Conservation (phyloP, 2,888 invertebrate genomes). For the Dichetophora obliterata region DNA sequence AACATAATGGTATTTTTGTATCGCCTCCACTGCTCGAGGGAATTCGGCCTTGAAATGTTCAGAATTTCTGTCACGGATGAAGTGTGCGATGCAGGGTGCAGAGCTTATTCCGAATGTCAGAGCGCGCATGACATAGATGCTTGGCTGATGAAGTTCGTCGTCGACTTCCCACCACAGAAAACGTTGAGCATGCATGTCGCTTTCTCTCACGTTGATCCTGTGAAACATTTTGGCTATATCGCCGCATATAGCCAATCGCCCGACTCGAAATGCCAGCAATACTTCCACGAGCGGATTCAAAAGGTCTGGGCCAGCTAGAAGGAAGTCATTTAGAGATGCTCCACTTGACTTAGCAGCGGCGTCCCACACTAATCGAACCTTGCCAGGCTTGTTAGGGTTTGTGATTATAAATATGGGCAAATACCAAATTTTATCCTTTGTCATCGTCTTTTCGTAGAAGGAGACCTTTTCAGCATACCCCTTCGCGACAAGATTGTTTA, state of each 20-base stretch:
- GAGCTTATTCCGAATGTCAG: slow-evolving; percentile 39
- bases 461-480: too few species aligned
- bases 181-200: slow-evolving; percentile 30
- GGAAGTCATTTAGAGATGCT: slow-evolving; percentile 51
- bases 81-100: slow-evolving; percentile 41
- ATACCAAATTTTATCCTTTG: too few species aligned
- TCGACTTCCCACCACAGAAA: slow-evolving; percentile 40
- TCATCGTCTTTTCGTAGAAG: too few species aligned
- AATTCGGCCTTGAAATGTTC: slow-evolving; percentile 9
- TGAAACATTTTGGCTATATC: too few species aligned
- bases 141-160: too few species aligned
- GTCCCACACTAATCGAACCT: too few species aligned
- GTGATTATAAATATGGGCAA: too few species aligned
- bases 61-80: not conserved
- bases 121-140: too few species aligned
- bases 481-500: not conserved
- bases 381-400: too few species aligned
- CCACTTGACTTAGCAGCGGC: slow-evolving; percentile 52
- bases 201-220: not conserved
- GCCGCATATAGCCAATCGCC: too few species aligned
- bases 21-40: slow-evolving; percentile 28
- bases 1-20: slow-evolving; percentile 34
- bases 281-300: too few species aligned
- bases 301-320: slow-evolving; percentile 58
- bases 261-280: too few species aligned